Base-by-base conservation (phyloP, 2,113 vertebrate genomes). In the Pycnonotus jocosus region DNA sequence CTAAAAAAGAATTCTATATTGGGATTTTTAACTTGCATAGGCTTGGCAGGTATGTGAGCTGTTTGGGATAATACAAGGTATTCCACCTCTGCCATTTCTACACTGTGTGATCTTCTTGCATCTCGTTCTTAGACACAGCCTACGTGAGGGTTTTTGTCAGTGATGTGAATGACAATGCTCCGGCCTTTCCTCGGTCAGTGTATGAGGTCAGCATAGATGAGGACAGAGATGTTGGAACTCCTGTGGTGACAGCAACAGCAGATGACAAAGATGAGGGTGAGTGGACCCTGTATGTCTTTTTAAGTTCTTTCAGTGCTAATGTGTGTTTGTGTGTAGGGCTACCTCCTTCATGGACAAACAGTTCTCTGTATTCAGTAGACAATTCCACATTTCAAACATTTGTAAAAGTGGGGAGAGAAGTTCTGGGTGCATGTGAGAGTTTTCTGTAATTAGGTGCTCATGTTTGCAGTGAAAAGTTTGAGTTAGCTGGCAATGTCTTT, bases 161-260 rank as follows among this genome's bases (percentile, higher is more conserved):
- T 1, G 99, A 99, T 42, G 97, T 99, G 37, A 99, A 99, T 25
- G 99, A 99, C 98, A 99, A 99, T 7, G 97, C 98, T 4, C 99
- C 99, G 0, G 95, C 95, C 3, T 99, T 99, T 92, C 97, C 98
- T 72, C 98, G 60, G 51, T 58, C 97, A 1, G 93, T 97, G 61
- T 99, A 99, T 38, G 98, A 99, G 88, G 97, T 98, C 94, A 99
- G 98, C 77, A 61, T 99, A 95, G 98, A 98, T 61, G 99, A 99
- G 77, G 99, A 99, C 97, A 96, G 97, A 72, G 98, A 99, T 87
- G 97, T 99, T 62, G 98, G 98, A 84, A 98, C 97, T 83, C 90
- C 98, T 86, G 95, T 99, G 86, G 97, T 99, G 96, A 99, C 98
- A 33, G 98, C 98, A 92, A 98, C 98, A n/a, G 99, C 99, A 95